Evolutionary conservation across 2,113 vertebrate species (phyloP).

Genomic region (Bubo scandiacus): DNA sequence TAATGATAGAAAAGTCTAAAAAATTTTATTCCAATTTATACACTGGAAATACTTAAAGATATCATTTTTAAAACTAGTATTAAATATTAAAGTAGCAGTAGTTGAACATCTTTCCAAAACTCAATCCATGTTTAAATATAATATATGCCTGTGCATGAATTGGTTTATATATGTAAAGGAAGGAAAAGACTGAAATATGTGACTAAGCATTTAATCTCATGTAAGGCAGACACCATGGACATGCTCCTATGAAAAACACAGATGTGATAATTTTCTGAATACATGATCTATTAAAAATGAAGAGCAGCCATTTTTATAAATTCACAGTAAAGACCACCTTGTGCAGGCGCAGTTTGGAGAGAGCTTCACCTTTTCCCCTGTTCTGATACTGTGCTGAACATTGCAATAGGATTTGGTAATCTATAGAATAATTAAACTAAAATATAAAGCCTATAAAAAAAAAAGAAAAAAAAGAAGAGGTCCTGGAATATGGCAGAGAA

Average conservation of each 20-base stretch:
- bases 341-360: neutral
- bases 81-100: neutral
- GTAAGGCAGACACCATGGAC: neutral
- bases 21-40: neutral
- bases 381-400: neutral
- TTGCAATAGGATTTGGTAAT: neutral
- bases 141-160: neutral
- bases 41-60: neutral
- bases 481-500: neutral
- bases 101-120: neutral
- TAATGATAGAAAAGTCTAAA: neutral
- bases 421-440: neutral
- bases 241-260: neutral
- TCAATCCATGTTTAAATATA: neutral
- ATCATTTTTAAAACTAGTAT: neutral
- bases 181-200: neutral
- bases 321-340: neutral
- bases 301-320: neutral
- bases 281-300: neutral
- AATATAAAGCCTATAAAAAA: neutral
- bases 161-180: neutral
- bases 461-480: accelerated
- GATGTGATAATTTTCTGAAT: neutral
- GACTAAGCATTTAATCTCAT: neutral
- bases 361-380: neutral